phyloP scores from a whole-genome alignment of 2,797 vertebrate genomes.

The Takifugu ocellatus region DNA sequence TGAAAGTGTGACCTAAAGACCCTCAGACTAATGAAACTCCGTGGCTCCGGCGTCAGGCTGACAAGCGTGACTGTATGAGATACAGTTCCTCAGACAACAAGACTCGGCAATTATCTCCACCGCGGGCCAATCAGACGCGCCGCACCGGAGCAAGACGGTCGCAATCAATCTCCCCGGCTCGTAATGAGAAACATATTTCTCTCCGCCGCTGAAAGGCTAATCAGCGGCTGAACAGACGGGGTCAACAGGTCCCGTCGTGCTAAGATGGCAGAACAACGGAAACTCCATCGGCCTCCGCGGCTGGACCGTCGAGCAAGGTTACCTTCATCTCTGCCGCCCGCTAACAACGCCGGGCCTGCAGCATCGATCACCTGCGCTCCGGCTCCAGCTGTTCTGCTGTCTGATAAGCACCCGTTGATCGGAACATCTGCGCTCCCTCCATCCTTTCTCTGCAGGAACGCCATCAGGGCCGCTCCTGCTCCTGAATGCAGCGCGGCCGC shows the following conservation, averaged over 20 bases:
- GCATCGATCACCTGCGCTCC: conserved; percentile 15
- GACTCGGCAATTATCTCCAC: conserved; percentile 61
- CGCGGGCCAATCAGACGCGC: conserved; percentile 59
- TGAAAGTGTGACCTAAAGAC: conserved; percentile 37
- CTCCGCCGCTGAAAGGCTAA: conserved; percentile 64
- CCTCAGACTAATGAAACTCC: conserved; percentile 37
- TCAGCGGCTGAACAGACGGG: conserved; percentile 59
- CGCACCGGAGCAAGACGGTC: conserved; percentile 35
- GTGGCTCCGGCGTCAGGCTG: conserved; percentile 10
- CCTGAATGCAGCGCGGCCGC: too few species aligned
- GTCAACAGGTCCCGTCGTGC: conserved; percentile 58
- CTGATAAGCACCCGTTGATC: too few species aligned
- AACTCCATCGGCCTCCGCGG: conserved; percentile 35
- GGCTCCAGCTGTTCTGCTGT: too few species aligned
- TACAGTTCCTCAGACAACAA: conserved; percentile 48
- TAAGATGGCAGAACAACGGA: conserved; percentile 46
- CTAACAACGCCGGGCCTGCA: conserved; percentile 19
- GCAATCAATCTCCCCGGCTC: conserved; percentile 64
- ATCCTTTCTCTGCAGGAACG: too few species aligned
- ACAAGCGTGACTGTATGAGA: conserved; percentile 25
- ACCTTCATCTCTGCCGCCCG: conserved; percentile 38
- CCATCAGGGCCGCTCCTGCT: too few species aligned
- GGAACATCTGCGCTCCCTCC: too few species aligned
- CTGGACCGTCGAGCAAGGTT: conserved; percentile 50
- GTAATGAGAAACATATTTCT: conserved; percentile 72